Evolutionary conservation across 2,888 invertebrate species (phyloP), one percentile per base, ranked within the genome.

Genomic region (Ganaspis brasiliensis): DNA sequence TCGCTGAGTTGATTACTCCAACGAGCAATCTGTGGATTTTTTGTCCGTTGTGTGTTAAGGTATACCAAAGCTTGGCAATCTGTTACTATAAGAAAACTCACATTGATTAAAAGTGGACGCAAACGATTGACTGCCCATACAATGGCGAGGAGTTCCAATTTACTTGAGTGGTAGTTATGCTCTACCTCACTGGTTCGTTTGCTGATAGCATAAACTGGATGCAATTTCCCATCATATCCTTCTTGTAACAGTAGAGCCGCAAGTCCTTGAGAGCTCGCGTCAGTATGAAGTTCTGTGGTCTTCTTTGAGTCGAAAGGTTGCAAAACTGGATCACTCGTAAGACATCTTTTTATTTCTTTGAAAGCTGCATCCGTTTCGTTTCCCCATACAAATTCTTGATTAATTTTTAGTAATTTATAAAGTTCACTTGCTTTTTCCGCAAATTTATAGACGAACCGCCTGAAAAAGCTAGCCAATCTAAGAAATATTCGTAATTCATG

Each of bases 181-280:
- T 85, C 84, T 16, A 57, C 73, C 3, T 77, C 80, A 9, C 81
- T 82, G 5, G 82, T 84, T 63, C 83, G 83, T 67, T 82, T 80
- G 8, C 80, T 80, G 6, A 85, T 77, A 26, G 80, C 76, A 73
- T 82, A 83, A 16, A 85, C 83, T 19, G 83, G 59, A 35, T 79
- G 76, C 71, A 80, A 49, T 40, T 76, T 79, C 52, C 74, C 74
- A 45, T 72, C 49, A 10, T 78, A 75, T 56, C 79, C 83, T 35
- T 56, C 26, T 73, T 86, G 84, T n/a, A 84, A 21, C 14, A 59
- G 59, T 9, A 59, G 8, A 6, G 26, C 59, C 1, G 26, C n/a
- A 6, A 59, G 24, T 31, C 26, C 59, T 24, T n/a, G 14, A 14
- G 59, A 24, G 19, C 59, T 59, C 6, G 55, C 72, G 52, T 72